These are phyloP conservation scores for Euplexia lucipara DNA, from an alignment of 2,888 invertebrate species.

Conservation along the genomic window DNA sequence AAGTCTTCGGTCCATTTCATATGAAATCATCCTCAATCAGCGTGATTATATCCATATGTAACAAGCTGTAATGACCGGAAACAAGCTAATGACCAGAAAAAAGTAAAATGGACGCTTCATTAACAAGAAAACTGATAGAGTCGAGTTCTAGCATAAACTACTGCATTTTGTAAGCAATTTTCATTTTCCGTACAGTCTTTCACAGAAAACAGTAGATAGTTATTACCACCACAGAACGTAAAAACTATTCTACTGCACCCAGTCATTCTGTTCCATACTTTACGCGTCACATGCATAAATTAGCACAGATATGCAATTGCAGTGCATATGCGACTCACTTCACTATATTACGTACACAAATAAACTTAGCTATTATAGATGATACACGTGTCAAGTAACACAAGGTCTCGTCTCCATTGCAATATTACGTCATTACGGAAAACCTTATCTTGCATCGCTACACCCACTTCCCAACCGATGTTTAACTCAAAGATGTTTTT, in stretches of 20 bases:
- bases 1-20: background rate
- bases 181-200: slow-evolving; percentile 4
- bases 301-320: slow-evolving; percentile 40
- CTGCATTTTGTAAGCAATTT: background rate
- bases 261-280: slow-evolving; percentile 29
- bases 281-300: slow-evolving; percentile 47
- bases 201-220: slow-evolving; percentile 14
- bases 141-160: slow-evolving; percentile 7
- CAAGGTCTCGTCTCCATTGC: slow-evolving; percentile 69
- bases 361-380: slow-evolving; percentile 62
- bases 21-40: slow-evolving; percentile 1
- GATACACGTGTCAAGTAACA: slow-evolving; percentile 68
- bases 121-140: slow-evolving; percentile 12
- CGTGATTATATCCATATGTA: background rate
- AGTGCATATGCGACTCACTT: slow-evolving; percentile 50
- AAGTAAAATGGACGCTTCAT: background rate
- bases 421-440: slow-evolving; percentile 65
- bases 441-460: slow-evolving; percentile 61
- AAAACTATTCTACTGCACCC: slow-evolving; percentile 23
- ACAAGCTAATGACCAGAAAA: slow-evolving; percentile 1
- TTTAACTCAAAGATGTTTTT: slow-evolving; percentile 14
- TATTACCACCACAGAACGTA: slow-evolving; percentile 2
- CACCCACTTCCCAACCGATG: slow-evolving; percentile 48
- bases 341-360: slow-evolving; percentile 62
- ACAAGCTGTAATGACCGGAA: slow-evolving; percentile 5